Evolutionary conservation across 23 tunicate species (phyloP), one percentile per base, ranked within the genome.

Genomic region (Halocynthia aurantium): DNA sequence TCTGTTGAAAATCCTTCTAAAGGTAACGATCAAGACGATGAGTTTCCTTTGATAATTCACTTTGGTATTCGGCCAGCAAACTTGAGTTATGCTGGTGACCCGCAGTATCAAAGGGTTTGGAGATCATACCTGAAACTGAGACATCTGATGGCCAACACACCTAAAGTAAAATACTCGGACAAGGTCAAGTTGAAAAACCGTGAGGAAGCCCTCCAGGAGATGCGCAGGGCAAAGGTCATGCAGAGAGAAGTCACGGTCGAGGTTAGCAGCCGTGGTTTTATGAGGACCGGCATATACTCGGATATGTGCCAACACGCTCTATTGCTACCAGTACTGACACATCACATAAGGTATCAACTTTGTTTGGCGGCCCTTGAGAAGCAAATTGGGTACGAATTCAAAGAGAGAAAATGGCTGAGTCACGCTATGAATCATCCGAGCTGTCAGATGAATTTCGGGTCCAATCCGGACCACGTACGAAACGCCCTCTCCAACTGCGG

Each of bases 391-490:
- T 96, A 96, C 62, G 40, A 75, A 19, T 96, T 96, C 83, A 90
- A 96, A 56, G 87, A 90, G 52, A 78, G 96, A 58, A 85, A 89
- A 73, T 85, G 93, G 93, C 73, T 96, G 50, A 96, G 86, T 63
- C 99, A 87, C 50, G 96, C 99, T 15, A 87, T 96, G 93, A 96
- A 80, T 80, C 99, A 96, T 83, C 99, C 99, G 31, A 90, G 96
- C 52, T 87, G 96, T 76, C 86, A 90, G 50, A 85, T 90, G 87
- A 96, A 90, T 67, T 96, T 84, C 58, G 99, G 99, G 31, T 83
- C 88, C 62, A 96, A 96, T 75, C 96, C 99, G 8, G 99, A 96
- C 67, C 99, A 96, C 71, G 99, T 96, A 17, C 54, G 99, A 54
- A 94, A 94, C 78, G 86, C 96, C 8, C 81, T 88, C 52, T 81